These are phyloP conservation scores for Solenodon paradoxus DNA, from an alignment of 2,113 vertebrate species.

Conservation along the genomic window DNA sequence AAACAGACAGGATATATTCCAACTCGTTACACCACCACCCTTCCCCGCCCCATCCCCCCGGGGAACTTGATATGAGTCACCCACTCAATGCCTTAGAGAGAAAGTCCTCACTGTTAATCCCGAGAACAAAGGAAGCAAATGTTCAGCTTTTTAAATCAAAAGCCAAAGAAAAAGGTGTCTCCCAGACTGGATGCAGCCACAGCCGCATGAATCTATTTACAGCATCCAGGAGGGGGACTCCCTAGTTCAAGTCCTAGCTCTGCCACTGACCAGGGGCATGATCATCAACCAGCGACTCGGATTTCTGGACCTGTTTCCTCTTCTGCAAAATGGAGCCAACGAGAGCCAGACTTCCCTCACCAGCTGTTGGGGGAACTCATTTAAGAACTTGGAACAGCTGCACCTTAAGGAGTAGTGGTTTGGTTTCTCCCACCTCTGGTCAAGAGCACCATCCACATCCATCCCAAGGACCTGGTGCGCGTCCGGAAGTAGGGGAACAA, in stretches of 20 bases:
- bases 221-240: not conserved
- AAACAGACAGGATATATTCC: not conserved
- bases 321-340: not conserved
- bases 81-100: not conserved
- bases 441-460: too few relatives aligned
- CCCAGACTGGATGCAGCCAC: not conserved
- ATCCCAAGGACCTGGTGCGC: too few relatives aligned
- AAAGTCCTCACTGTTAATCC: not conserved
- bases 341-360: not conserved
- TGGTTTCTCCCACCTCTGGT: too few relatives aligned
- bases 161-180: not conserved
- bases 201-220: not conserved
- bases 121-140: not conserved
- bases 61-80: slow-evolving; percentile 24
- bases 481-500: too few relatives aligned
- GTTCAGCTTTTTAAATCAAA: slow-evolving; percentile 33
- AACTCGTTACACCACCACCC: not conserved
- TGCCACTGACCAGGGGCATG: not conserved
- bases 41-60: not conserved
- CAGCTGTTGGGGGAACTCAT: not conserved
- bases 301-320: not conserved
- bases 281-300: not conserved
- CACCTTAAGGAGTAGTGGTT: too few relatives aligned
- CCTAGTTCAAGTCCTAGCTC: not conserved
- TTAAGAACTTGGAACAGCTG: not conserved